These are phyloP conservation scores for Tachuris rubrigastra DNA, from an alignment of 2,113 vertebrate genomes.

Conservation along the genomic window DNA sequence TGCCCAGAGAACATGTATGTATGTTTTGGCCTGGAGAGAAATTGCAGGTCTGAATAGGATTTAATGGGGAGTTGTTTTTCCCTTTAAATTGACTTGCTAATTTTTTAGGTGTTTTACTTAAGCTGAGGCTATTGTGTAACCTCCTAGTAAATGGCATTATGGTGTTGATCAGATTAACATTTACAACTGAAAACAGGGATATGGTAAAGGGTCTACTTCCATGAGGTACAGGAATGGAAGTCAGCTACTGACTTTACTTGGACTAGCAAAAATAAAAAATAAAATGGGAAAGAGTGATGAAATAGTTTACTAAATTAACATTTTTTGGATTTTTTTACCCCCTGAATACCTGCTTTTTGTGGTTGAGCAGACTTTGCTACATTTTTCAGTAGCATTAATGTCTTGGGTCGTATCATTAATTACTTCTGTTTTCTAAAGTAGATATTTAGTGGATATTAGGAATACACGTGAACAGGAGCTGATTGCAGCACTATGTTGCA, in stretches of 20 bases:
- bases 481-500: background rate
- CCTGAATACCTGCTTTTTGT: background rate
- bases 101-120: slow-evolving; percentile 46
- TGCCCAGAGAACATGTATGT: background rate
- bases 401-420: background rate
- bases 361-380: background rate
- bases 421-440: background rate
- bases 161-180: slow-evolving; percentile 54
- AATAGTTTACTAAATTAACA: background rate
- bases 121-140: slow-evolving; percentile 37
- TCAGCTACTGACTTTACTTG: background rate
- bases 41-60: slow-evolving; percentile 38
- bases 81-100: slow-evolving; percentile 73
- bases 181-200: slow-evolving; percentile 69
- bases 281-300: background rate
- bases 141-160: slow-evolving; percentile 49
- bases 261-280: background rate
- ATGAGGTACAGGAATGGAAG: slow-evolving; percentile 10
- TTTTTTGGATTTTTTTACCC: background rate
- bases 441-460: background rate
- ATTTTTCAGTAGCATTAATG: background rate
- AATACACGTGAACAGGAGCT: background rate
- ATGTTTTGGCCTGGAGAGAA: slow-evolving; percentile 63
- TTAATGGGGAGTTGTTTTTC: slow-evolving; percentile 46
- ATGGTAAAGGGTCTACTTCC: slow-evolving; percentile 47